phyloP scores from a whole-genome alignment of 2,888 invertebrate species.

The Synanthedon tipuliformis region DNA sequence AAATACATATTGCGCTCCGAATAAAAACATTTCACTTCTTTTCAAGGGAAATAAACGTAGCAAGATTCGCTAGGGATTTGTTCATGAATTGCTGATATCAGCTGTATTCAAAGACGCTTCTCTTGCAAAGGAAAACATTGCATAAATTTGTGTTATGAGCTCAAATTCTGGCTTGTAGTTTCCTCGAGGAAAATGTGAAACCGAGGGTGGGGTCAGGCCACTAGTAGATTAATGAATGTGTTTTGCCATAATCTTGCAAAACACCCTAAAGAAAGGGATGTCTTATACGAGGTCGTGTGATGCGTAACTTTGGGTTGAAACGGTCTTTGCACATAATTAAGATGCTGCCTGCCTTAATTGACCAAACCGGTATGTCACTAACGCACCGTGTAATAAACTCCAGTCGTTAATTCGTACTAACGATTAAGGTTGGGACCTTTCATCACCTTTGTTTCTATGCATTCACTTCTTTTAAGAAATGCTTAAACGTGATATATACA shows the following conservation, averaged over 20 bases:
- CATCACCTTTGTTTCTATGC: slow-evolving; percentile 4
- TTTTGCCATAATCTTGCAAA: slow-evolving; percentile 6
- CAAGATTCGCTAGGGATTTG: slow-evolving; percentile 13
- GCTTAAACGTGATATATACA: no score
- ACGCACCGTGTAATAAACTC: slow-evolving; percentile 1
- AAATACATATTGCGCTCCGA: slow-evolving; percentile 24
- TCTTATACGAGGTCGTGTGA: slow-evolving; percentile 5
- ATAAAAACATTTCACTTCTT: slow-evolving; percentile 31
- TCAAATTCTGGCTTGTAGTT: slow-evolving; percentile 18
- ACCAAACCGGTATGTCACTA: slow-evolving; percentile 6
- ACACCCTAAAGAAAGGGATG: slow-evolving; percentile 5
- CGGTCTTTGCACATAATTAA: slow-evolving; percentile 11
- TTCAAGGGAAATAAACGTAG: slow-evolving; percentile 13
- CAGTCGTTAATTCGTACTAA: slow-evolving; percentile 4
- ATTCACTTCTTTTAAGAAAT: slow-evolving; percentile 2
- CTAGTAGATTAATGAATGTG: slow-evolving; percentile 24
- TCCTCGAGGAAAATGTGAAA: slow-evolving; percentile 21
- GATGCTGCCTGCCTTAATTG: slow-evolving; percentile 8
- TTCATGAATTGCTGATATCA: slow-evolving; percentile 56
- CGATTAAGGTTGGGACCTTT: slow-evolving; percentile 3
- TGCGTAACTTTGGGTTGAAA: slow-evolving; percentile 5
- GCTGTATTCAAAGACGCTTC: slow-evolving; percentile 33
- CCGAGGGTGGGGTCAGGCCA: slow-evolving; percentile 15
- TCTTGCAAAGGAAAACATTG: slow-evolving; percentile 41
- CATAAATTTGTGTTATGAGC: slow-evolving; percentile 35